A percentile compares a stretch with the other conserved stretches of the same genome.
These are phyloP conservation scores for Pseudococcus jackbeardsleyi DNA, from an alignment of 2,888 invertebrate species.

Conservation along the genomic window DNA sequence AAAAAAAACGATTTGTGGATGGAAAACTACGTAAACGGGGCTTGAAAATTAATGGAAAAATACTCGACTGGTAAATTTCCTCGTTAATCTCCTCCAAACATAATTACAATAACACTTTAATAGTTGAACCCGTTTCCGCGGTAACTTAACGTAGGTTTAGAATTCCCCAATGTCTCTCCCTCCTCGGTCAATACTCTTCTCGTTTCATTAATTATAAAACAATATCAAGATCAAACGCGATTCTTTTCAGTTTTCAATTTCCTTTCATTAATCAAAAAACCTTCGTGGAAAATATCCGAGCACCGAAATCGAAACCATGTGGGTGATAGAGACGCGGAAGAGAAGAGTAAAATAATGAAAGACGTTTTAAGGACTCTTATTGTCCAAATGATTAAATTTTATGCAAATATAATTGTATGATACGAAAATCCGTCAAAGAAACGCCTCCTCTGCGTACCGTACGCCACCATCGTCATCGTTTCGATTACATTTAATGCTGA, in stretches of 20 bases:
- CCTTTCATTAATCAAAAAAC: slow-evolving; percentile 16
- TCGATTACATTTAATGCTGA: neutral
- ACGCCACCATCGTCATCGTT: neutral
- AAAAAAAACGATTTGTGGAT: neutral
- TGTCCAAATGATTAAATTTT: slow-evolving; percentile 34
- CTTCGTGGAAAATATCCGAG: neutral
- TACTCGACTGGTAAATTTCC: neutral
- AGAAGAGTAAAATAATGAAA: neutral
- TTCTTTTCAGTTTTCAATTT: neutral
- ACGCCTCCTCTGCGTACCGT: neutral
- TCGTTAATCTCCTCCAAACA: neutral
- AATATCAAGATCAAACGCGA: neutral
- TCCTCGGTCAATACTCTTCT: neutral
- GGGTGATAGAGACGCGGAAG: slow-evolving; percentile 6
- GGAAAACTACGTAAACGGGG: neutral
- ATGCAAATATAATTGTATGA: neutral
- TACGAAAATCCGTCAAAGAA: neutral
- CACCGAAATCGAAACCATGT: neutral
- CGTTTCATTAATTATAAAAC: neutral
- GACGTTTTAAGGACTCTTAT: slow-evolving; percentile 18
- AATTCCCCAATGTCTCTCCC: neutral
- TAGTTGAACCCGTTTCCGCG: neutral
- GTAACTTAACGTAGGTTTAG: neutral
- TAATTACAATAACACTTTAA: neutral
- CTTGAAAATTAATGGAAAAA: neutral